These are phyloP conservation scores for Graphium colonna DNA, from an alignment of 2,888 invertebrate species.

Conservation along the genomic window DNA sequence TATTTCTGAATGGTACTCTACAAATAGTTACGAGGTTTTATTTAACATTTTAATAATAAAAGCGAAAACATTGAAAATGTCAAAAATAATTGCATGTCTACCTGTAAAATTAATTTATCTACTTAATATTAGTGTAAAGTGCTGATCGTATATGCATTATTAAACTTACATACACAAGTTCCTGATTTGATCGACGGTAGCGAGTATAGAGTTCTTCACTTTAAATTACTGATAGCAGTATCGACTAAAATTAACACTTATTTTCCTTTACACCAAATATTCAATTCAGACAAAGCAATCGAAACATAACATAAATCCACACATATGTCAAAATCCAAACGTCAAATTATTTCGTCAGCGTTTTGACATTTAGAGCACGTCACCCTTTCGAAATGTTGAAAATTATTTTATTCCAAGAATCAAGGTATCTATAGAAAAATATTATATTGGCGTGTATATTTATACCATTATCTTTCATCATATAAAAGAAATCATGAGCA, in stretches of 20 bases:
- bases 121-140: too few species aligned
- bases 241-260: background rate
- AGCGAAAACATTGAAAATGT: background rate
- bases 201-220: background rate
- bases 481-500: too few species aligned
- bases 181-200: background rate
- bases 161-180: too few species aligned
- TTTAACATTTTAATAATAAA: background rate
- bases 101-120: background rate
- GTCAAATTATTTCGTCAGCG: background rate
- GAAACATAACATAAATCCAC: background rate
- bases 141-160: too few species aligned
- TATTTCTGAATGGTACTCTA: background rate
- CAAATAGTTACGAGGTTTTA: background rate
- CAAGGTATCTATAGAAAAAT: too few species aligned
- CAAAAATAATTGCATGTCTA: background rate
- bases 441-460: too few species aligned
- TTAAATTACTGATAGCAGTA: background rate
- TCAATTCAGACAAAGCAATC: constrained; percentile 1
- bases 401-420: too few species aligned
- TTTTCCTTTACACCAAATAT: background rate
- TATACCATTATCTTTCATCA: too few species aligned
- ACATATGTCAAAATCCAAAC: background rate
- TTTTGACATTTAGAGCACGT: background rate
- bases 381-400: too few species aligned